Evolutionary conservation across 2,113 vertebrate genomes (phyloP).

Genomic region (Pygoscelis antarcticus): DNA sequence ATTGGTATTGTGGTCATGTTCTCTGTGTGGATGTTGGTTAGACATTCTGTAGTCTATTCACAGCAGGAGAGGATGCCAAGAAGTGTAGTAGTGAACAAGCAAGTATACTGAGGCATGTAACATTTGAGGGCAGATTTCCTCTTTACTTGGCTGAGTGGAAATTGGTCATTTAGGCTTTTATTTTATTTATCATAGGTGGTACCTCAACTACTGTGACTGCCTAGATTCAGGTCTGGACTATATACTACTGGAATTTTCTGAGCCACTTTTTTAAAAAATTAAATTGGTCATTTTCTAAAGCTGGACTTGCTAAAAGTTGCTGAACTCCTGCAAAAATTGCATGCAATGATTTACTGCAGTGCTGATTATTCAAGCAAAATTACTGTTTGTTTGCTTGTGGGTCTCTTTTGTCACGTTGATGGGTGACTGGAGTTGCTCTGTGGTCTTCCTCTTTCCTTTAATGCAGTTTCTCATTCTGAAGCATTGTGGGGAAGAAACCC

Average conservation of each 20-base stretch:
- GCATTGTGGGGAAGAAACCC: fast-evolving
- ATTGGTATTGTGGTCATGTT: not conserved
- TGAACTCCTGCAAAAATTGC: not conserved
- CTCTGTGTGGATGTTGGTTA: not conserved
- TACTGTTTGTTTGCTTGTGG: not conserved
- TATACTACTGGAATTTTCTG: not conserved
- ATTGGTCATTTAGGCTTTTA: not conserved
- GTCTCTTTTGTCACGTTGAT: not conserved
- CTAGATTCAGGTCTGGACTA: not conserved
- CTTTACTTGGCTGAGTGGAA: not conserved
- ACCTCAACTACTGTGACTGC: not conserved
- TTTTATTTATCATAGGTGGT: not conserved
- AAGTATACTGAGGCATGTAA: not conserved
- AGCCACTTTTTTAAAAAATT: not conserved
- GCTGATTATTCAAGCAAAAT: not conserved
- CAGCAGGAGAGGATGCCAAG: not conserved
- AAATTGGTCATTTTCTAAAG: not conserved
- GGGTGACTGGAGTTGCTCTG: not conserved
- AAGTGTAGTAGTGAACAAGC: not conserved
- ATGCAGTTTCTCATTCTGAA: not conserved
- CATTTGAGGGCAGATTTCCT: not conserved
- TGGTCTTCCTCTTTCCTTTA: not conserved
- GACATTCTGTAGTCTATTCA: not conserved
- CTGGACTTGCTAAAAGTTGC: not conserved
- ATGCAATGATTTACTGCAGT: not conserved